Percentiles rank a stretch among this genome's conserved stretches.
Conservation (phyloP, 2,797 vertebrate genomes). For the Pseudochromis fuscus region DNA sequence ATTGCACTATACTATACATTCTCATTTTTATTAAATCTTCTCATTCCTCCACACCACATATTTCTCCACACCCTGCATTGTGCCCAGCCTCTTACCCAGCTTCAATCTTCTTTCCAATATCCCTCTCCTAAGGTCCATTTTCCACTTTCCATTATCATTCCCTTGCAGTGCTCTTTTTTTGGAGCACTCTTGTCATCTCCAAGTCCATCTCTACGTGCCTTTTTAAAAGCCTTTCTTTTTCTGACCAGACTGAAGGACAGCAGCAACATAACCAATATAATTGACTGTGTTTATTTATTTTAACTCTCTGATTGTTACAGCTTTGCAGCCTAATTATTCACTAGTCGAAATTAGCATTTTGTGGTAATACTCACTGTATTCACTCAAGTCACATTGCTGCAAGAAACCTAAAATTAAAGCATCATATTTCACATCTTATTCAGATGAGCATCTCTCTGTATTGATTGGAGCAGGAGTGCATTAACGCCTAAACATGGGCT, state of each 20-base stretch:
- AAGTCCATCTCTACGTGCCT: conserved; percentile 33
- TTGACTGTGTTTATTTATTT: conserved; percentile 1
- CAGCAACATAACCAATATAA: conserved; percentile 14
- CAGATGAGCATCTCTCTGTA: conserved; percentile 58
- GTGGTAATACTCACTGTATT: not conserved
- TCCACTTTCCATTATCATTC: conserved; percentile 77
- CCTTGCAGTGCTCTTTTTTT: conserved; percentile 58
- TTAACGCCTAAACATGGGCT: conserved; percentile 70
- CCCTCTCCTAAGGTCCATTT: conserved; percentile 69
- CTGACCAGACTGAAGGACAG: conserved; percentile 44
- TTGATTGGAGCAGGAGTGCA: conserved; percentile 66
- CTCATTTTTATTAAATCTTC: conserved; percentile 42
- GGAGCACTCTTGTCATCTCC: conserved; percentile 48
- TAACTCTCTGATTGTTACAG: conserved; percentile 12
- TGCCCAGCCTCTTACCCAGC: conserved; percentile 54
- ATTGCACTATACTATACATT: conserved; percentile 8
- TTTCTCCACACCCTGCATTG: conserved; percentile 51
- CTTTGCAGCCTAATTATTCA: conserved; percentile 22
- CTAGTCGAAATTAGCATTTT: not conserved
- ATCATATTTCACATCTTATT: conserved; percentile 31
- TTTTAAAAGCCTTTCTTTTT: conserved; percentile 44
- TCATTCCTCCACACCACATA: conserved; percentile 43
- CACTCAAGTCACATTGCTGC: not conserved
- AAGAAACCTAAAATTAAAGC: conserved; percentile 42
- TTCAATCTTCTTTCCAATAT: conserved; percentile 79